phyloP scores from a whole-genome alignment of 2,888 invertebrate genomes.

The Pachydiplax longipennis region DNA sequence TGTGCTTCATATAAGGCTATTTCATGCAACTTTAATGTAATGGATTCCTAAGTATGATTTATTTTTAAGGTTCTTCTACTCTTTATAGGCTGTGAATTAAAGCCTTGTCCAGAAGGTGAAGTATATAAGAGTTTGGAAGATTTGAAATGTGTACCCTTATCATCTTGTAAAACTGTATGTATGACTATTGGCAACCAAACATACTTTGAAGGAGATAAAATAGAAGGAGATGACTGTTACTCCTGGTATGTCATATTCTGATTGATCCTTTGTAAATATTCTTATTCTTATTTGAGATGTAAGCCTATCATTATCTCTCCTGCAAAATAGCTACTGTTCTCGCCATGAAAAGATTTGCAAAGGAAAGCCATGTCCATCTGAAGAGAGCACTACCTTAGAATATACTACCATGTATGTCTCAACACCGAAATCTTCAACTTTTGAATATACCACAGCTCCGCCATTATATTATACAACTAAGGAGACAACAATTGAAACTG shows the following conservation, averaged over 20 bases:
- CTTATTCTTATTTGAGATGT: neutral
- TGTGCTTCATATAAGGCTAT: too few species aligned
- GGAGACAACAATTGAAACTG: slow-evolving; percentile 56
- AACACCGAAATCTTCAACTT: neutral
- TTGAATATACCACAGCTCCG: slow-evolving; percentile 47
- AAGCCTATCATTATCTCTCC: neutral
- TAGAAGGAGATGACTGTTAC: slow-evolving; percentile 80
- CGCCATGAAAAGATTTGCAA: slow-evolving; percentile 54
- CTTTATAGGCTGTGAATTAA: slow-evolving; percentile 72
- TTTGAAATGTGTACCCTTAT: slow-evolving; percentile 76
- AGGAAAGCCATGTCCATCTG: slow-evolving; percentile 52
- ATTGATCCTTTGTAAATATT: neutral
- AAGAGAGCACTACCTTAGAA: slow-evolving; percentile 50
- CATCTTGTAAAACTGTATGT: slow-evolving; percentile 75
- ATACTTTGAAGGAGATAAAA: slow-evolving; percentile 79
- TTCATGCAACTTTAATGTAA: too few species aligned
- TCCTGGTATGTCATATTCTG: slow-evolving; percentile 65
- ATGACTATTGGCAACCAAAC: slow-evolving; percentile 70
- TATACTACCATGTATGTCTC: slow-evolving; percentile 47
- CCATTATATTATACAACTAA: neutral
- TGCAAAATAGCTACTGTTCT: slow-evolving; percentile 55
- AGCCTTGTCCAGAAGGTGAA: slow-evolving; percentile 75
- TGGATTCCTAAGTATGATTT: neutral
- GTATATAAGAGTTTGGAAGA: slow-evolving; percentile 76
- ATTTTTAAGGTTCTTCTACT: neutral